Conservation (phyloP, 2,113 vertebrate species). For the Gallinago undulata region DNA sequence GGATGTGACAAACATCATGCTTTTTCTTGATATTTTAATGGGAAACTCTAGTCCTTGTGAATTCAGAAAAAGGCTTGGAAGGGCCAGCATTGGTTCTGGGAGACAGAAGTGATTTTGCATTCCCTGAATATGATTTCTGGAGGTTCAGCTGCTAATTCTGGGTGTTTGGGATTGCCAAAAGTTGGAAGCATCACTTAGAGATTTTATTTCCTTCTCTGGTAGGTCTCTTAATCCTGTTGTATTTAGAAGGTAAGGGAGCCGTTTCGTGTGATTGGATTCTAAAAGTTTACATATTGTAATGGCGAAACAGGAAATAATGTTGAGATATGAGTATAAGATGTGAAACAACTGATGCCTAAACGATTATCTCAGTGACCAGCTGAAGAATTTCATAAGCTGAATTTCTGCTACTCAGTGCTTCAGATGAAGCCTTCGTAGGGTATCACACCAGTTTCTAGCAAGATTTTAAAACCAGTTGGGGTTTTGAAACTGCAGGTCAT, state of each 20-base stretch:
- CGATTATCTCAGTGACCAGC: rapidly evolving
- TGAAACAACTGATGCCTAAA: background rate
- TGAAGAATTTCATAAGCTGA: background rate
- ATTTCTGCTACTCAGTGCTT: background rate
- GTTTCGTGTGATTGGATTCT: background rate
- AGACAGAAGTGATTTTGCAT: background rate
- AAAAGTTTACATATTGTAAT: background rate
- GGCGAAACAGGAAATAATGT: background rate
- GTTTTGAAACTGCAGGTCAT: background rate
- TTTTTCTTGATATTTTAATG: background rate
- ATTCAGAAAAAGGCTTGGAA: background rate
- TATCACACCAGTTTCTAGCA: rapidly evolving
- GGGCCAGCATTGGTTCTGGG: rapidly evolving
- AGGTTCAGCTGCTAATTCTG: background rate
- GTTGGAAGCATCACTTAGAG: background rate
- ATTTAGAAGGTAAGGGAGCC: background rate
- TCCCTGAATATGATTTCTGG: background rate
- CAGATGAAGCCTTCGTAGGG: background rate
- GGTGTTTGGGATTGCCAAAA: background rate
- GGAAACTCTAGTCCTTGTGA: background rate
- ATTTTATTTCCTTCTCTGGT: background rate
- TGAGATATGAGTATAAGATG: background rate
- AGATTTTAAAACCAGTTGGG: background rate
- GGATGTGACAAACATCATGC: too few species aligned
- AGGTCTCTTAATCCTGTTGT: background rate